phyloP scores from a whole-genome alignment of 2,797 vertebrate species.

The Acrossocheilus fasciatus region DNA sequence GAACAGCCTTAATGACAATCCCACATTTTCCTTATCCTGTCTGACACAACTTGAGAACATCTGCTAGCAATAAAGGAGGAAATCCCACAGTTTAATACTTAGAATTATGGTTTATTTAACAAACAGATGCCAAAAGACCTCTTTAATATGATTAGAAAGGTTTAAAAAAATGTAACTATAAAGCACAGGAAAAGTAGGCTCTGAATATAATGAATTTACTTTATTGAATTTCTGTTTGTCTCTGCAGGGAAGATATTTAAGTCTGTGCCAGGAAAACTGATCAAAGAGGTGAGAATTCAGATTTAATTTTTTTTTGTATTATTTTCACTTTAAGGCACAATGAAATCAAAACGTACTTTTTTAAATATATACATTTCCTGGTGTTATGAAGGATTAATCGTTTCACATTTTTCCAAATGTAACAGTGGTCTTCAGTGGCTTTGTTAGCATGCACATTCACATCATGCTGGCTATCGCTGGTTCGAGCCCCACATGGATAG shows the following conservation, averaged over 20 bases:
- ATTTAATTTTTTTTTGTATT: background rate
- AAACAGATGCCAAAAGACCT: background rate
- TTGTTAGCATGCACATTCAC: background rate
- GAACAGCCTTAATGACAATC: background rate
- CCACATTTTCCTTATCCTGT: background rate
- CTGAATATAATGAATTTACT: background rate
- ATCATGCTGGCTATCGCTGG: background rate
- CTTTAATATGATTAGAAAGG: background rate
- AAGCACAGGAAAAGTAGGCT: background rate
- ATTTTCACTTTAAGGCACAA: background rate
- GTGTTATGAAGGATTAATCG: background rate
- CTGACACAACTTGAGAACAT: background rate
- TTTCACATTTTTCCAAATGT: background rate
- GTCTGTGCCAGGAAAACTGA: conserved; percentile 62
- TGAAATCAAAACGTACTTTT: background rate
- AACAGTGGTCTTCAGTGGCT: background rate
- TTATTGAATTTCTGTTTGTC: background rate
- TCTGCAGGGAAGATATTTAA: conserved; percentile 63
- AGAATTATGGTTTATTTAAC: background rate
- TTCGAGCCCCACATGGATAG: no score
- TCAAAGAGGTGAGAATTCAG: conserved; percentile 57
- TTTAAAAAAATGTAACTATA: background rate
- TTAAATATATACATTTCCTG: background rate
- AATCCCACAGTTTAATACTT: background rate
- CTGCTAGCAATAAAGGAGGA: background rate